Base-by-base conservation (phyloP, 2,888 invertebrate genomes). In the Ornithoptera alexandrae region DNA sequence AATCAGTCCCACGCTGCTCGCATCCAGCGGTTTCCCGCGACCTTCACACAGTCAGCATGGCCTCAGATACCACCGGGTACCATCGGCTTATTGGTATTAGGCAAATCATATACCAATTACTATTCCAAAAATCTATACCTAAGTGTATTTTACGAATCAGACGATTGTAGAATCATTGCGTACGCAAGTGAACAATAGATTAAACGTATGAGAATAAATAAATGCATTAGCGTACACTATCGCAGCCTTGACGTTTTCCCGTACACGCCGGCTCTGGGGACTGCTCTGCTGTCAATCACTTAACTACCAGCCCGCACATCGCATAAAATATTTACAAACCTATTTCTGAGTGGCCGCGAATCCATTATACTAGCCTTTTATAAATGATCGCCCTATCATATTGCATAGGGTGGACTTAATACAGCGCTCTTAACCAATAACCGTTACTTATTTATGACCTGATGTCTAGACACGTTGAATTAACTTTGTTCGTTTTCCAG, bases 281-380 rank as follows among this genome's bases (percentile, higher is more conserved):
- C 73, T 77, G 70, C 73, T 74, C 73, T 74, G 75, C 88, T 87
- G 92, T 91, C 92, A 92, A 89, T 92, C 92, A 91, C 80, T 81
- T 77, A 74, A 79, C 81, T 81, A 77, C 81, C 77, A 79, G 80
- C 83, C 81, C 81, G 84, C 85, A 81, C 83, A 82, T 78, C 81
- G 74, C 84, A 91, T 92, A 88, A 92, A 91, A 89, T 91, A 92
- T 92, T 91, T 85, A 92, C 89, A 86, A 86, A 85, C 82, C 82
- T 87, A 88, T 90, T 92, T 85, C 88, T 80, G 81, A 83, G 84
- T 84, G 86, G 84, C 85, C 86, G 81, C 87, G 81, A 85, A 86
- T 87, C 87, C 87, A 91, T 92, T 91, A 90, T 84, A 81, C 81
- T 82, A 81, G 78, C 79, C 81, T 85, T 89, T 86, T 85, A 78